Percentiles rank a stretch among this genome's conserved stretches.
These are phyloP conservation scores for Cichladusa arquata DNA, from an alignment of 2,113 vertebrate species.

Conservation along the genomic window DNA sequence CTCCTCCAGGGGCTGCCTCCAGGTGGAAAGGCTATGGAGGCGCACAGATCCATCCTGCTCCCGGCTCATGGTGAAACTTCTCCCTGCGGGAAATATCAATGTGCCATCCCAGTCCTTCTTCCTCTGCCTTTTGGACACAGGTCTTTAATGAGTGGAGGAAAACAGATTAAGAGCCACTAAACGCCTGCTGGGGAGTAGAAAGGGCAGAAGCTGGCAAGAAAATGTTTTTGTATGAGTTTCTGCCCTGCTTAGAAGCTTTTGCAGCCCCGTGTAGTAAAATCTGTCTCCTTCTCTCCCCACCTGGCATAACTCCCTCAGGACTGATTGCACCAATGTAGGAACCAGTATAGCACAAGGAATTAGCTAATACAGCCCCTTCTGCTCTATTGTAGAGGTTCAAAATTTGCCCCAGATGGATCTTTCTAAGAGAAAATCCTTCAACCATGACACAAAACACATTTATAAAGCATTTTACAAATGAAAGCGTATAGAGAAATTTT, in stretches of 20 bases:
- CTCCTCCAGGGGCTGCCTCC: background rate
- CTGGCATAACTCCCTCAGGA: conserved; percentile 61
- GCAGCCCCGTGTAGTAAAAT: background rate
- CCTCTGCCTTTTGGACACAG: background rate
- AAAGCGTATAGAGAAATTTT: background rate
- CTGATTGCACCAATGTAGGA: background rate
- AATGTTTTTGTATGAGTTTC: conserved; percentile 22
- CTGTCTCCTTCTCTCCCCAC: conserved; percentile 39
- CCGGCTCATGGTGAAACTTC: fast-evolving
- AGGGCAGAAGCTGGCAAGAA: background rate
- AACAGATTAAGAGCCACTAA: conserved; percentile 1
- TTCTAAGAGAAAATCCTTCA: background rate
- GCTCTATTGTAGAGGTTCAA: background rate
- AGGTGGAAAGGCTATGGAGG: background rate
- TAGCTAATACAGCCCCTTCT: conserved; percentile 25
- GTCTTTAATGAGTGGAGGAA: conserved; percentile 19
- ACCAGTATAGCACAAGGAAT: conserved; percentile 4
- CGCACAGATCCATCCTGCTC: background rate
- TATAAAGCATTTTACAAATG: background rate
- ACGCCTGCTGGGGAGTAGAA: background rate
- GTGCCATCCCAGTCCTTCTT: background rate
- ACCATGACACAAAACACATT: background rate
- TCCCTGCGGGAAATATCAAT: background rate
- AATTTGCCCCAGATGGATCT: conserved; percentile 4
- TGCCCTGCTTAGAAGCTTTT: conserved; percentile 39